Evolutionary conservation across 2,113 vertebrate species (phyloP).

Genomic region (Setophaga petechia): DNA sequence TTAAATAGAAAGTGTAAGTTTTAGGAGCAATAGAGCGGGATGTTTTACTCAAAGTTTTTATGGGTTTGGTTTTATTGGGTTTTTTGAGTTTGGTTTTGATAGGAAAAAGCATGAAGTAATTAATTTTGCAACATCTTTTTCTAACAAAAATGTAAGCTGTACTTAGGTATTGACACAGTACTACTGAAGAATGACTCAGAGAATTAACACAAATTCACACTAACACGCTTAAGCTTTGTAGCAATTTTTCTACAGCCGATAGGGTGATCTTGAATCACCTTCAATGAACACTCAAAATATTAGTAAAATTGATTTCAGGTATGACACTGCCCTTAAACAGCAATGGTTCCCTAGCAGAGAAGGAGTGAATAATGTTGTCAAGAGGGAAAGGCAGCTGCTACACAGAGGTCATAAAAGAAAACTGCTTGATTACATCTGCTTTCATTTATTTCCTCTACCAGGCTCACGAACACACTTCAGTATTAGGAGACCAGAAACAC

Average conservation of each 20-base stretch:
- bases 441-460: background rate
- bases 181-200: background rate
- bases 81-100: background rate
- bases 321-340: background rate
- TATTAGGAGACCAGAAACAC: background rate
- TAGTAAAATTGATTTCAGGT: background rate
- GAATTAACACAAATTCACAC: background rate
- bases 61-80: background rate
- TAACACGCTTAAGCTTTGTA: background rate
- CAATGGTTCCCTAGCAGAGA: background rate
- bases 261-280: background rate
- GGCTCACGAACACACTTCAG: background rate
- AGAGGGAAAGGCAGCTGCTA: background rate
- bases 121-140: background rate
- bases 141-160: background rate
- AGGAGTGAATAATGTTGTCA: accelerated
- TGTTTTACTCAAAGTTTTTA: background rate
- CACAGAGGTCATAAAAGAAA: background rate
- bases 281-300: background rate
- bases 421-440: background rate
- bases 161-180: background rate
- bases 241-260: background rate
- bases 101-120: background rate
- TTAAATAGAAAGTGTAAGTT: background rate
- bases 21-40: background rate